Base-by-base conservation (phyloP, 2,113 vertebrate species). In the Prochilodus magdalenae region DNA sequence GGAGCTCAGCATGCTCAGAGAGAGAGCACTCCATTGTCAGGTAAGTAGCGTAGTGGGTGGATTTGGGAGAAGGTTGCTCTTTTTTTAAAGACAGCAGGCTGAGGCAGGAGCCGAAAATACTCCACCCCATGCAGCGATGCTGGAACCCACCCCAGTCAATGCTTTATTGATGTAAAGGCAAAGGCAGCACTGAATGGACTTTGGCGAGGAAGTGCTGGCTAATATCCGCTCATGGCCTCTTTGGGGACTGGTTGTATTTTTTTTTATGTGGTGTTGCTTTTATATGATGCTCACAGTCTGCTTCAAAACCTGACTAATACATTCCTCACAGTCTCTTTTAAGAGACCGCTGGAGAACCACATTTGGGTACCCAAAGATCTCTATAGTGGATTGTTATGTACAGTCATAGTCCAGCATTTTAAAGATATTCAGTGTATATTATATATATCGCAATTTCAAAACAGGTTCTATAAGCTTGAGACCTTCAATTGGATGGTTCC, bases 1-100 rank as follows among this genome's bases (percentile, higher is more conserved):
- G 93, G 75, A 70, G 71, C 90, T 60, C 92, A 93, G 91, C 90
- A 91, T 88, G 94, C 75, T 83, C 30, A 82, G 88, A 86, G 86
- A 86, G 86, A 82, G 81, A 73, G 82, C 87, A 84, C 86, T 77
- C 77, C 77, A 84, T 63, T 72, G 83, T 90, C 86, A 91, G 90
- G 90, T 89, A 87, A 86, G 77, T 84, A 36, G 86, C 77, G 73
- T 81, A 82, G 36, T 22, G 12, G 7, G 3, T 5, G 66, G 36
- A 44, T 11, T 44, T 0, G 83, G 83, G 85, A 87, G 86, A 81
- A 86, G 73, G 44, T 4, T 53, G 73, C 66, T 65, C 79, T 80
- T 73, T 83, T 77, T 85, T 77, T 86, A 69, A 63, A 86, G 87
- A 85, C 85, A 84, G 82, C 82, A 65, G 73, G 81, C 27, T 73